Evolutionary conservation across 1,140 invertebrate species (phyloP), one percentile per base, ranked within the genome.

Genomic region (Calliphora vicina): DNA sequence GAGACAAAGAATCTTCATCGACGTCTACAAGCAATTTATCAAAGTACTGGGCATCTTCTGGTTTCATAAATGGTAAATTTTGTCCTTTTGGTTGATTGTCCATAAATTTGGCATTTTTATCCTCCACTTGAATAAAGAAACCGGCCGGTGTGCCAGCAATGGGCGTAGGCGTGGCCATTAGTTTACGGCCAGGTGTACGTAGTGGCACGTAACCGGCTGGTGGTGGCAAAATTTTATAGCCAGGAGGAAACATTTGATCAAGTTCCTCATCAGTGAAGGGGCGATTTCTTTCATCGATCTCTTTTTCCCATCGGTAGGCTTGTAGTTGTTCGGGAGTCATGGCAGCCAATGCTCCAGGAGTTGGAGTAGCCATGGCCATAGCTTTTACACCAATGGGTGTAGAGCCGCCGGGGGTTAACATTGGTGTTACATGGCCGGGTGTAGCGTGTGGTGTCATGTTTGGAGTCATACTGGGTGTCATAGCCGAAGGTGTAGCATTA

Each of bases 241-340:
- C 99, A 13, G 97, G 95, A 74, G 99, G 99, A 91, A 99, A 99
- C 92, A 99, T 95, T 45, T 96, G 92, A 91, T 99, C 99, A 13
- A 99, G 92, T 91, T 99, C 99, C 88, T 99, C 99, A 91, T 99
- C 99, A 0, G 96, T 95, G 80, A 99, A 94, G 0, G 98, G 98
- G 85, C 98, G 93, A 91, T 99, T 99, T 81, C 99, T 92, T 89
- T 99, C 98, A 88, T 99, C 99, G 82, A 99, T 99, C 92, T 99
- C 99, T 86, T 97, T 94, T 91, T 99, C 98, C 97, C 97, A 99
- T n/a, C 98, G 94, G 91, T 98, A 99, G 0, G 98, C 97, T 90
- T 99, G 98, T 84, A 99, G 91, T 91, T 99, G 98, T 91, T 99
- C 99, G 0, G 99, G 99, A 0, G 99, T 99, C 98, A 99, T 99